Conservation (phyloP, 2,888 invertebrate genomes). For the Ypsolopha sequella region DNA sequence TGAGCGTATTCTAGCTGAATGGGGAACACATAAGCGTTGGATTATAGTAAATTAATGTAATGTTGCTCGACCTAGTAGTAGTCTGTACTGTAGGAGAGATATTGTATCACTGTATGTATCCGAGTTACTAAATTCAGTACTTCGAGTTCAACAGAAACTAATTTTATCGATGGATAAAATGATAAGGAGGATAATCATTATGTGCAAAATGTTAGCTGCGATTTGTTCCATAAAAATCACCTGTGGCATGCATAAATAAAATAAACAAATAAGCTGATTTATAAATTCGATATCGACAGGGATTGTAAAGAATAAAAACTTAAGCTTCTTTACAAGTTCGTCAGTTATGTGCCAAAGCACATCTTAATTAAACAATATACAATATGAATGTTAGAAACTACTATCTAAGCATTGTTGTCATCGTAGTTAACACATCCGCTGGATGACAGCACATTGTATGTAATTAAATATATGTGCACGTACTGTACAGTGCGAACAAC, state of each 20-base stretch:
- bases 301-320: background rate
- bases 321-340: background rate
- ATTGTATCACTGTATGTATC: slow-evolving; percentile 34
- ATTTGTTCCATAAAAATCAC: slow-evolving; percentile 61
- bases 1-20: slow-evolving; percentile 68
- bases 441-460: background rate
- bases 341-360: too few relatives aligned
- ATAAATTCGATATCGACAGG: background rate
- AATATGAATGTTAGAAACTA: background rate
- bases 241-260: slow-evolving; percentile 43
- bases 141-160: background rate
- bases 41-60: slow-evolving; percentile 56
- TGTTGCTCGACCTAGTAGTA: slow-evolving; percentile 54
- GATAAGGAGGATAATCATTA: slow-evolving; percentile 22
- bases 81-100: slow-evolving; percentile 51
- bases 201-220: slow-evolving; percentile 65
- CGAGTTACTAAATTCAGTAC: slow-evolving; percentile 11
- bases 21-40: slow-evolving; percentile 68
- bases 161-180: slow-evolving; percentile 16
- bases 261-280: slow-evolving; percentile 4
- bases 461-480: slow-evolving; percentile 33
- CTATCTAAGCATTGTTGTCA: background rate
- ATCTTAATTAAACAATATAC: too few relatives aligned
- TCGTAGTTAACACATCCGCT: background rate
- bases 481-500: slow-evolving; percentile 56